Conservation (phyloP, 2,888 invertebrate genomes). For the Plagodis pulveraria region DNA sequence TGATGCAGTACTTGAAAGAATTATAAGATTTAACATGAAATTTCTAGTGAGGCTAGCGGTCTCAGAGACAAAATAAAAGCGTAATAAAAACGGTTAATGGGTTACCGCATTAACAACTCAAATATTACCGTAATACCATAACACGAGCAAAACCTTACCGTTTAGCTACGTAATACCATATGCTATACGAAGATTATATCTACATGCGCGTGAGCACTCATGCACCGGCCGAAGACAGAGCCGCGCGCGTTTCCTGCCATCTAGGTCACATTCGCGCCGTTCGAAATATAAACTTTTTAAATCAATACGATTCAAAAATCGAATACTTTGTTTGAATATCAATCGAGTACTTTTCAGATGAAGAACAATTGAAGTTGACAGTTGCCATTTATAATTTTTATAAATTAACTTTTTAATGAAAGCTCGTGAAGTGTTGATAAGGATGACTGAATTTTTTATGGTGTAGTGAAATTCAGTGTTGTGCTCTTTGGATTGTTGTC, state of each 20-base stretch:
- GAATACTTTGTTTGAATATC: background rate
- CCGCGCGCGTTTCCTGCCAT: conserved; percentile 59
- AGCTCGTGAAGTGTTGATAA: conserved; percentile 10
- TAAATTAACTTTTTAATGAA: conserved; percentile 2
- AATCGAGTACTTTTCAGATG: too few relatives aligned
- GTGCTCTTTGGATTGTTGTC: conserved; percentile 37
- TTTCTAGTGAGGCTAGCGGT: background rate
- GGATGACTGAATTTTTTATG: conserved; percentile 20
- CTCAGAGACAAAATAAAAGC: conserved; percentile 10
- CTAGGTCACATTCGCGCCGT: conserved; percentile 53
- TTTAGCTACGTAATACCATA: conserved; percentile 59
- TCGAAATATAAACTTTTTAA: conserved; percentile 49
- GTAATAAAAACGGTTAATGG: conserved; percentile 12
- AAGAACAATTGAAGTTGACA: background rate
- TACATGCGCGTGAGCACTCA: conserved; percentile 65
- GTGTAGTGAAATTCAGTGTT: conserved; percentile 34
- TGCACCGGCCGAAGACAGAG: conserved; percentile 55
- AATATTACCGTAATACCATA: conserved; percentile 39
- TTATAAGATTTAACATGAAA: too few relatives aligned
- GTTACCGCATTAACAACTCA: conserved; percentile 36
- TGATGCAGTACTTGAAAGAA: too few relatives aligned
- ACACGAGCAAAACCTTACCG: conserved; percentile 59
- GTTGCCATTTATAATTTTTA: conserved; percentile 1
- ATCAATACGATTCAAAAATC: background rate
- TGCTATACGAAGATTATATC: conserved; percentile 51